Base-by-base conservation (phyloP, 1,140 invertebrate genomes). In the Sesamia nonagrioides region DNA sequence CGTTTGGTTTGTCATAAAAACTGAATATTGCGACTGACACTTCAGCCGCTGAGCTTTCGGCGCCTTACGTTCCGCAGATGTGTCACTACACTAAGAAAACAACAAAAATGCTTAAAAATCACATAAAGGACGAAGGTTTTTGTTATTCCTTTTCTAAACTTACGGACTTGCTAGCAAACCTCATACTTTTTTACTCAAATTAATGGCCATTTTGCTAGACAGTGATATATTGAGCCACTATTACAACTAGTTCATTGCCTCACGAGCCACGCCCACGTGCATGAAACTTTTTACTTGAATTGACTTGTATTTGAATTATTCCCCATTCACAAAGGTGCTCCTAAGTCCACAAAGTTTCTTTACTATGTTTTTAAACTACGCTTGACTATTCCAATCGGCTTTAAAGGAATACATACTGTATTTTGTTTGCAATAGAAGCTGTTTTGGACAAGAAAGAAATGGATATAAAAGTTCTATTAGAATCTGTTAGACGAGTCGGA, bases 291-390 rank as follows among this genome's bases (percentile, higher is more conserved):
- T 71, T 71, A 71, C 54, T 54, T 71, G 27, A 27, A 71, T 54
- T 45, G 18, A 54, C 42, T 69, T 50, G 50, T 71, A 71, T 71
- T 71, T 52, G 50, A 71, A 71, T 71, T 54, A 71, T 54, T 71
- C 54, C 48, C 68, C 18, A 54, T 71, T 54, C 33, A 21, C 21
- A 6, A 71, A 69, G 66, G 48, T 71, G 33, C 27, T 71, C 68
- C 68, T 71, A 54, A 71, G 50, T 71, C 40, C 54, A 71, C 68
- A 71, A 18, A 54, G 15, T 48, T 54, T 71, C 45, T 54, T 71
- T 71, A 9, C 27, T 6, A 54, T n/a, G 45, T 54, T 52, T 71
- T 40, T 54, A 48, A 45, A 58, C 52, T 42, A 42, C n/a, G 40
- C 13, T 74, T 48, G 42, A 40, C 42, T 69, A 69, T 69, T 69